Conservation (phyloP, 2,888 invertebrate genomes). For the Platycheirus albimanus region DNA sequence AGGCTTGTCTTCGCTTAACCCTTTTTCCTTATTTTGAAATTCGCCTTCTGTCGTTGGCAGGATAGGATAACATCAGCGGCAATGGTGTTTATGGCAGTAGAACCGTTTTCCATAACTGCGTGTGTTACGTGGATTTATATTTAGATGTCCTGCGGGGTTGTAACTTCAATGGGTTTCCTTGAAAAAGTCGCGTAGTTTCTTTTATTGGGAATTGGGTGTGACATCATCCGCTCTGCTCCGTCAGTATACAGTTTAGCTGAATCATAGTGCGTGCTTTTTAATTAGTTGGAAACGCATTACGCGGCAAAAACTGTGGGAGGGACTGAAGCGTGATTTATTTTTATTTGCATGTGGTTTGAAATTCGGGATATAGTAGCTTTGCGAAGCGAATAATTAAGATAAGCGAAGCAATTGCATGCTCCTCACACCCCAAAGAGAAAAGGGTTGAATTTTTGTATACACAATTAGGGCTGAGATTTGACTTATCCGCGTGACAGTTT, state of each 20-base stretch:
- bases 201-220: conserved; percentile 60
- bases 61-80: conserved; percentile 67
- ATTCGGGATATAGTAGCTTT: conserved; percentile 25
- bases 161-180: conserved; percentile 6
- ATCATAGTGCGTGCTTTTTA: conserved; percentile 71
- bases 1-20: conserved; percentile 49
- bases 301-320: conserved; percentile 50
- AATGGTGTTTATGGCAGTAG: conserved; percentile 71
- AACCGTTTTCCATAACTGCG: conserved; percentile 39
- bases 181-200: conserved; percentile 19
- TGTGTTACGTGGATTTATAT: background rate
- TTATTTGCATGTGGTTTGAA: conserved; percentile 69
- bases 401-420: conserved; percentile 58
- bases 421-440: background rate
- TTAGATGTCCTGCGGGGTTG: conserved; percentile 68
- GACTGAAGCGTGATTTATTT: conserved; percentile 71
- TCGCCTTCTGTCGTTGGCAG: conserved; percentile 66
- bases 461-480: conserved; percentile 65
- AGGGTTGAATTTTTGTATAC: conserved; percentile 55
- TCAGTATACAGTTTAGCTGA: conserved; percentile 44
- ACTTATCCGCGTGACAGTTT: conserved; percentile 40
- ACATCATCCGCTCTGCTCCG: conserved; percentile 68
- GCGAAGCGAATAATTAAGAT: conserved; percentile 71
- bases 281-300: conserved; percentile 71
- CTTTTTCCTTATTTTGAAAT: conserved; percentile 47